Conservation (phyloP, 2,113 vertebrate genomes). For the mouse (Mus musculus) region GRCm39 chr10:124898001-124898500, state of each 20-base stretch:
- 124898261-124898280: rapidly evolving
- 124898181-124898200: too few species aligned
- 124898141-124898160: neutral
- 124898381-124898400: too few species aligned
- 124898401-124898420: rapidly evolving
- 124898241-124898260: too few species aligned
- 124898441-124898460: too few species aligned
- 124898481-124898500: neutral
- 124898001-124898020: neutral
- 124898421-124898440: too few species aligned
- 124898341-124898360: too few species aligned
- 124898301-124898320: too few species aligned
- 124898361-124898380: too few species aligned
- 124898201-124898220: too few species aligned
- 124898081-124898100: neutral
- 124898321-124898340: too few species aligned
- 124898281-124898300: too few species aligned
- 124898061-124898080: neutral
- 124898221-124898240: too few species aligned
- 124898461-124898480: neutral
- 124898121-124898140: neutral
- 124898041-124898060: neutral
- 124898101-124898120: neutral
- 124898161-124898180: neutral
- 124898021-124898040: neutral